These are phyloP conservation scores for Syngnathoides biaculeatus DNA, from an alignment of 2,113 vertebrate genomes.

Conservation along the genomic window DNA sequence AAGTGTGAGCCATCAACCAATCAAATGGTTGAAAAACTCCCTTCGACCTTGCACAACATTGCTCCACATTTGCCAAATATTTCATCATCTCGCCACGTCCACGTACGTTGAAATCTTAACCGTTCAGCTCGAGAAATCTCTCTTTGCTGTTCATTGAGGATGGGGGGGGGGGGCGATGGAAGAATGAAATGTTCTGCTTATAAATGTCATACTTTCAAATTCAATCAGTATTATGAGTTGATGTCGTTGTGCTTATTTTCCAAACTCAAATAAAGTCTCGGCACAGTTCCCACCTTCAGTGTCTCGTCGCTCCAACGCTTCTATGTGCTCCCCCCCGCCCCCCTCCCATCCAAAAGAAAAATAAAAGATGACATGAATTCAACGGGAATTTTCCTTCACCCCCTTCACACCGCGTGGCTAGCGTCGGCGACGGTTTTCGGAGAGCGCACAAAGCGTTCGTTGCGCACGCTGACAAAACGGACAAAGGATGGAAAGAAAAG, in stretches of 20 bases:
- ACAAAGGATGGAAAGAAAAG: background rate
- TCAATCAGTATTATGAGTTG: conserved; percentile 18
- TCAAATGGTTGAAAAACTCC: conserved; percentile 15
- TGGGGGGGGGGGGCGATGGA: background rate
- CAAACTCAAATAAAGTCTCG: background rate
- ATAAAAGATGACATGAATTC: background rate
- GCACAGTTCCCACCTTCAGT: background rate
- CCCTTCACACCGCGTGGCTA: conserved; percentile 57
- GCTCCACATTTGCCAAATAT: conserved; percentile 21
- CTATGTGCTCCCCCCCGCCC: background rate
- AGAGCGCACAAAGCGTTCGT: conserved; percentile 19
- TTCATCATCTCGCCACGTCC: conserved; percentile 37
- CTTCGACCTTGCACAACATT: conserved; percentile 28
- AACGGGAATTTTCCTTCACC: conserved; percentile 57
- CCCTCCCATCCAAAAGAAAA: background rate
- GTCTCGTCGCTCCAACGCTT: background rate
- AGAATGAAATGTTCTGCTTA: background rate
- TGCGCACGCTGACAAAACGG: conserved; percentile 4
- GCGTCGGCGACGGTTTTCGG: conserved; percentile 41
- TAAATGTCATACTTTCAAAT: conserved; percentile 19
- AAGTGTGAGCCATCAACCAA: conserved; percentile 5
- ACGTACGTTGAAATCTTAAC: conserved; percentile 30
- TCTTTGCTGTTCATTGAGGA: conserved; percentile 8
- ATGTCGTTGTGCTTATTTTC: background rate
- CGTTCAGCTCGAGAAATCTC: conserved; percentile 8